Evolutionary conservation across 2,797 vertebrate genomes (phyloP).

Genomic region (Eleutherodactylus coqui): DNA sequence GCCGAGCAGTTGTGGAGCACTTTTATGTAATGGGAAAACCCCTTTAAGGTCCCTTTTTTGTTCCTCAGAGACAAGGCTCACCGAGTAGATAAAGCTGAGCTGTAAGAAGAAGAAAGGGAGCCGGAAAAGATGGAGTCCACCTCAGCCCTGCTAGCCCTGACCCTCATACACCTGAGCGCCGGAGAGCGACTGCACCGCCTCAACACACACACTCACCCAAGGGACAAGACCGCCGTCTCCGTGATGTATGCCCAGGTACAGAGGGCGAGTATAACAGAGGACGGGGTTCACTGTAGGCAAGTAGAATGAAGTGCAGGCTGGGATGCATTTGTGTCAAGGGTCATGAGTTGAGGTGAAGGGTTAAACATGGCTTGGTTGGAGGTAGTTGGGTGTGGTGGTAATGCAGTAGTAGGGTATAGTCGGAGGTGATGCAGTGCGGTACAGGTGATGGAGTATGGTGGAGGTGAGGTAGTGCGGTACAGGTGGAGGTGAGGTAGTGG

Average conservation of each 20-base stretch:
- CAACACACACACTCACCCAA: background rate
- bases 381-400: too few species aligned
- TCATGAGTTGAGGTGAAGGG: too few species aligned
- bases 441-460: too few species aligned
- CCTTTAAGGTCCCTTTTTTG: background rate
- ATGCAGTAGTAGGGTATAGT: too few species aligned
- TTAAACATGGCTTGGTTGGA: too few species aligned
- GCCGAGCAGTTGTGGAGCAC: too few species aligned
- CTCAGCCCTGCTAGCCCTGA: background rate
- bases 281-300: too few species aligned
- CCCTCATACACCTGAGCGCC: background rate
- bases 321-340: too few species aligned
- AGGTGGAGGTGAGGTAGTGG: background rate
- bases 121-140: background rate
- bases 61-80: background rate
- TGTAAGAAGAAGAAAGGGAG: background rate
- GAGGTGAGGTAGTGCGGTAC: background rate
- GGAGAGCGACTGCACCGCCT: background rate
- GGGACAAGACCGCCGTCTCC: background rate
- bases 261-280: too few species aligned
- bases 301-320: background rate
- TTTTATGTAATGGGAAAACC: too few species aligned
- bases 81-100: background rate
- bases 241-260: constrained; percentile 17
- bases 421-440: background rate